Evolutionary conservation across 2,113 vertebrate genomes (phyloP), one percentile per base, ranked within the genome.

Genomic region (Rousettus leschenaultii): DNA sequence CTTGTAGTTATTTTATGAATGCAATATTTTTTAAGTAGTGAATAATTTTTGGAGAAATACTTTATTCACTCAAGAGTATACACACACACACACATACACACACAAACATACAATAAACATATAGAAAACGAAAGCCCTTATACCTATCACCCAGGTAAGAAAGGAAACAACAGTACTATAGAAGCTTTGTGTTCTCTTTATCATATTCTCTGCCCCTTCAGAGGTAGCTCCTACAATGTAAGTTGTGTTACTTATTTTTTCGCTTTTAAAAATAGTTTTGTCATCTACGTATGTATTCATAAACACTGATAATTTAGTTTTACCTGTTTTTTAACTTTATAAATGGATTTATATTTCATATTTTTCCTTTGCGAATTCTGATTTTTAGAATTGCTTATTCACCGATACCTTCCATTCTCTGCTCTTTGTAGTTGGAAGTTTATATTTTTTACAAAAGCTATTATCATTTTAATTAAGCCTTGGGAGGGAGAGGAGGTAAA

Each of bases 321-420:
- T 77, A 40, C 45, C 22, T 92, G 14, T 9, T 51, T 89, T 92
- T 82, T 40, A 82, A 57, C 26, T 89, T 89, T 63, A 75, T 80
- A 48, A 85, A 66, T 80, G 43, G 21, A 92, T 82, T 89, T 70
- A 48, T 66, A 78, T 4, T 86, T 4, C 9, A 45, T 79, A 10
- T 75, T 75, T 90, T 80, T 80, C 35, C 35, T 66, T 80, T 51
- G 14, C 57, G 59, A 70, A 16, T 66, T 77, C 96, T 82, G 74
- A 94, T 92, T 96, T 95, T 68, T 85, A 33, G n/a, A 70, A 70
- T 70, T 73, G 9, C 22, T 96, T 66, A 43, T 33, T 95, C 78
- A 65, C 11, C 15, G 45, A 57, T 65, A 77, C 18, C 4, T 65
- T 89, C 21, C 22, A 43, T 28, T 51, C 71, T 89, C 6, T 94